Percentiles rank a stretch among this genome's conserved stretches.
Conservation (phyloP, 2,888 invertebrate species). For the Agonum fuliginosum region DNA sequence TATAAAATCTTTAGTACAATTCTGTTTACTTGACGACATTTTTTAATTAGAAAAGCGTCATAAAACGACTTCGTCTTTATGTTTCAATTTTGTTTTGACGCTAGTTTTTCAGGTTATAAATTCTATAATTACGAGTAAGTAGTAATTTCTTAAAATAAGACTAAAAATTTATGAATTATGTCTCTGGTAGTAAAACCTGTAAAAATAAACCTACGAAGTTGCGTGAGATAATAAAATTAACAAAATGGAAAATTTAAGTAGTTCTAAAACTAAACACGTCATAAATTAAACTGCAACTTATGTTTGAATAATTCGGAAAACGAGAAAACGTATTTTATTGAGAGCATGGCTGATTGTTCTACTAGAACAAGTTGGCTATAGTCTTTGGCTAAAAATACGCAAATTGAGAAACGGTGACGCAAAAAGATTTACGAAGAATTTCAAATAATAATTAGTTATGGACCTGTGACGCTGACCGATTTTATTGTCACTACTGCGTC, state of each 20-base stretch:
- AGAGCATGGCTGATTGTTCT: neutral
- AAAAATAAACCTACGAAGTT: neutral
- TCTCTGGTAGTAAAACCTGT: neutral
- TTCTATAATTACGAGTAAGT: neutral
- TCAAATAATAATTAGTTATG: slow-evolving; percentile 26
- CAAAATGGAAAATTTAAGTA: slow-evolving; percentile 31
- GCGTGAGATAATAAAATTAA: slow-evolving; percentile 26
- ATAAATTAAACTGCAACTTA: neutral
- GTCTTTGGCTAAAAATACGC: slow-evolving; percentile 39
- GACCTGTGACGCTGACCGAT: neutral
- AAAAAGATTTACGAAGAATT: slow-evolving; percentile 35
- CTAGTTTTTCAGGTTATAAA: neutral
- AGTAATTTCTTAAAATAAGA: neutral
- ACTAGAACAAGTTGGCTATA: neutral
- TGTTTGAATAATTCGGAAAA: slow-evolving; percentile 31
- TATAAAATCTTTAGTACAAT: no score
- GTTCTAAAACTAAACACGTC: slow-evolving; percentile 34
- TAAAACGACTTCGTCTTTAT: no score
- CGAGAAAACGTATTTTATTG: slow-evolving; percentile 32
- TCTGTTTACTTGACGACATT: no score
- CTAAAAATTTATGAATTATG: neutral
- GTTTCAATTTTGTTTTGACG: neutral
- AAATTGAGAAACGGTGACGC: slow-evolving; percentile 36
- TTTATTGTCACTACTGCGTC: neutral
- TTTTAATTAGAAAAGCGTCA: no score